Base-by-base conservation (phyloP, 2,113 vertebrate species). In the Lepisosteus oculatus region DNA sequence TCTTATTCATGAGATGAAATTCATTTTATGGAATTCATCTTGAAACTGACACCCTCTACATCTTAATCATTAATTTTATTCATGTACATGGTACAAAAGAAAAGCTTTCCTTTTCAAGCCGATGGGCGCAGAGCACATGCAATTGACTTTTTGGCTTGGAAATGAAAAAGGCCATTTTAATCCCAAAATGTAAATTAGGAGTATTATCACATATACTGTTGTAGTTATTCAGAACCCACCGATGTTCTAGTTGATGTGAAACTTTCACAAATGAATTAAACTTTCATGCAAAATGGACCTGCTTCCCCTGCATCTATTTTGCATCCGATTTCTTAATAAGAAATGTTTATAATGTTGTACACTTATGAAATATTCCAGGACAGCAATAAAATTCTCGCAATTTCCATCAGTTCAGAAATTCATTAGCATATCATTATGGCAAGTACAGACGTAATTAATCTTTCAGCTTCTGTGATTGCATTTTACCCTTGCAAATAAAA, bases 331-430 rank as follows among this genome's bases (percentile, higher is more conserved):
- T n/a, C 14, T 59, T 59, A 59, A 14, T 59, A 59, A 59, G 57
- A 59, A 59, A 59, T 59, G 57, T 59, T 59, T 59, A 59, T 59
- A 13, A 59, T n/a, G 3, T 59, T 59, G 12, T 13, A n/a, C 57
- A 59, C 4, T 59, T 6, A 59, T 59, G n/a, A 59, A 59, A 59
- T 59, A 59, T 59, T 59, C n/a, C 4, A 59, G 57, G 4, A 4
- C 57, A 59, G 57, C 57, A n/a, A 59, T 59, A 59, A 59, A 59
- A 59, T 13, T 13, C 14, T 59, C 12, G 14, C 57, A 59, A 59
- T 59, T 59, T 59, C 57, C 57, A 59, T 59, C 57, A 59, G 57
- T n/a, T 59, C 57, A 59, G 57, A 59, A 59, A 59, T 59, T 59
- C 57, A 59, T 59, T 59, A 6, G 57, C 57, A 59, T 59, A 59